Percentiles rank a stretch among this genome's conserved stretches.
Evolutionary conservation across 2,113 vertebrate species (phyloP).

Genomic region (Gymnorhina tibicen): DNA sequence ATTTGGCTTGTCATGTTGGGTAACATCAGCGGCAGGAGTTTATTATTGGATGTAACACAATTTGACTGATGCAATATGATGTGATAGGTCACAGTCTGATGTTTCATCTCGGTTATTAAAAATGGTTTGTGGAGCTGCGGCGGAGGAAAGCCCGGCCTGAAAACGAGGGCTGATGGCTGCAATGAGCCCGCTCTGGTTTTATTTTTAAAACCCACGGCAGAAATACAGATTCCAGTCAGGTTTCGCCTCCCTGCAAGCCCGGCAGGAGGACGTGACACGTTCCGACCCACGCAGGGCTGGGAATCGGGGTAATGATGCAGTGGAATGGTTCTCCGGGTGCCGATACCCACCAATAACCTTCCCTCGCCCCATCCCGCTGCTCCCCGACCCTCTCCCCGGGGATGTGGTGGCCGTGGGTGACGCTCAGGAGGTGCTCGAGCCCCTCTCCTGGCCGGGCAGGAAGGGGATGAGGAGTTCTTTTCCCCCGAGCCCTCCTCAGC

Average conservation of each 20-base stretch:
- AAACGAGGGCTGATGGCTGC: background rate
- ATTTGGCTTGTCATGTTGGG: constrained; percentile 51
- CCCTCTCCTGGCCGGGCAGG: background rate
- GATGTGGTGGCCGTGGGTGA: fast-evolving
- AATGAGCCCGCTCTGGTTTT: background rate
- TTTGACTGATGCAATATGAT: constrained; percentile 61
- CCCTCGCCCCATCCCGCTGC: fast-evolving
- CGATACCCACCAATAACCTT: background rate
- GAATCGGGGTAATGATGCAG: background rate
- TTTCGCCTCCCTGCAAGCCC: background rate
- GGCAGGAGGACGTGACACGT: background rate
- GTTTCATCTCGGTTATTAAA: constrained; percentile 42
- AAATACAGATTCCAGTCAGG: background rate
- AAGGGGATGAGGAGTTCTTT: fast-evolving
- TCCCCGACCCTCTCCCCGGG: background rate
- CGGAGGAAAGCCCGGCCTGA: background rate
- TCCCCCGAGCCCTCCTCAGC: background rate
- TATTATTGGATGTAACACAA: constrained; percentile 38
- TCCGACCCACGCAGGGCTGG: background rate
- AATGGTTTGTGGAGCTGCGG: constrained; percentile 11
- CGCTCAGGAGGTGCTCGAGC: fast-evolving
- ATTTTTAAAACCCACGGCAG: background rate
- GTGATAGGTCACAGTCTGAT: constrained; percentile 58
- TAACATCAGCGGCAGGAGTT: constrained; percentile 44
- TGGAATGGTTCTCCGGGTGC: background rate